A percentile compares a stretch with the other conserved stretches of the same genome.
phyloP scores from a whole-genome alignment of 2,113 vertebrate species.

The Cephalopholis sonnerati region DNA sequence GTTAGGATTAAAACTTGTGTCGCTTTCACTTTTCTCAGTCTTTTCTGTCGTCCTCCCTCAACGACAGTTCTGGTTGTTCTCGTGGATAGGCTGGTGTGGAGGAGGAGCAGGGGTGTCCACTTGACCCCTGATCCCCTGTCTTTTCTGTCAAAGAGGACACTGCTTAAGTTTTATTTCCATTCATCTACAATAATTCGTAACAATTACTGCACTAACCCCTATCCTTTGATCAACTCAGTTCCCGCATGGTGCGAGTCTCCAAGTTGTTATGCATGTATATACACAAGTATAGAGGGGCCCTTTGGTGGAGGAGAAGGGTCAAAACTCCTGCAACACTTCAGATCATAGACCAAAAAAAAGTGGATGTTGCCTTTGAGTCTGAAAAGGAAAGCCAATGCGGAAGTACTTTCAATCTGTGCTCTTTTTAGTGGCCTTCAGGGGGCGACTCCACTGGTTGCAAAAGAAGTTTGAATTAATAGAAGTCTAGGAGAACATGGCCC shows the following conservation, averaged over 20 bases:
- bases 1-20: conserved; percentile 71
- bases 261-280: too few species aligned
- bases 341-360: too few species aligned
- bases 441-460: too few species aligned
- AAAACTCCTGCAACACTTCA: background rate
- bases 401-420: too few species aligned
- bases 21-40: conserved; percentile 57
- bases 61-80: background rate
- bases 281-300: too few species aligned
- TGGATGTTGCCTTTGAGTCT: too few species aligned
- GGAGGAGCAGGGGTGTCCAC: conserved; percentile 15
- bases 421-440: too few species aligned
- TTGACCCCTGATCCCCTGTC: conserved; percentile 30
- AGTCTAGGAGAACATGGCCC: too few species aligned
- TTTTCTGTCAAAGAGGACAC: conserved; percentile 17
- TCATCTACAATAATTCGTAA: background rate
- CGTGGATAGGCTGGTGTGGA: background rate
- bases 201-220: too few species aligned
- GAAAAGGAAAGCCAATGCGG: too few species aligned
- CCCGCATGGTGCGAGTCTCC: background rate
- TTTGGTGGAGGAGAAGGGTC: background rate
- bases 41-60: conserved; percentile 41
- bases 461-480: too few species aligned
- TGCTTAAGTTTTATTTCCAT: background rate
- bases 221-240: background rate